Percentiles rank a stretch among this genome's conserved stretches.
phyloP scores from a whole-genome alignment of 2,888 invertebrate species.

The Polydrusus tereticollis region DNA sequence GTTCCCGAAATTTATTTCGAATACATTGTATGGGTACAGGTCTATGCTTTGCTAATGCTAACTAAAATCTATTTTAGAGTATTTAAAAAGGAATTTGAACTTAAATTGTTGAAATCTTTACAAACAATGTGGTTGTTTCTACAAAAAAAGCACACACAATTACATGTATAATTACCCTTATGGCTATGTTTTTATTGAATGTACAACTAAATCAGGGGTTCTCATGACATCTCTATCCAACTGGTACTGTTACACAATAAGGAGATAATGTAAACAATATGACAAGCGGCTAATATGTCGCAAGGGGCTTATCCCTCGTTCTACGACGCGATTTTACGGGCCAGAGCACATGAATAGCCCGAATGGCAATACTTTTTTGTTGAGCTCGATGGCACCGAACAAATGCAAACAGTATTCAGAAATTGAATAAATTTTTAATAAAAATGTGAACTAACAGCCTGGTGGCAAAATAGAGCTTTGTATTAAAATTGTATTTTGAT shows the following conservation, averaged over 20 bases:
- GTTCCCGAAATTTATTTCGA: no score
- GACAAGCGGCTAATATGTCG: constrained; percentile 67
- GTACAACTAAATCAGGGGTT: constrained; percentile 24
- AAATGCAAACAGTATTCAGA: constrained; percentile 54
- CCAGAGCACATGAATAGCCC: constrained; percentile 57
- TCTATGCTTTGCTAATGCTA: no score
- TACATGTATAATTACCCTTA: constrained; percentile 18
- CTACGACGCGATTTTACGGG: constrained; percentile 59
- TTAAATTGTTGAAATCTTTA: no score
- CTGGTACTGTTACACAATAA: constrained; percentile 61
- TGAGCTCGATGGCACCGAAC: constrained; percentile 54
- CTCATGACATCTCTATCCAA: constrained; percentile 61
- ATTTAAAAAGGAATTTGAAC: no score
- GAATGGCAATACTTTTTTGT: constrained; percentile 57
- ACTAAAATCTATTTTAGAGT: no score
- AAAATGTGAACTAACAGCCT: constrained; percentile 41
- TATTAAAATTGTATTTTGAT: constrained; percentile 42
- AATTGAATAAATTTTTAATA: constrained; percentile 48
- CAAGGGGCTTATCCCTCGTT: constrained; percentile 58
- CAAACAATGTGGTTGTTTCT: background rate
- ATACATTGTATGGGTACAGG: no score
- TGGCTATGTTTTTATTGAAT: constrained; percentile 23
- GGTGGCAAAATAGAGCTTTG: constrained; percentile 20
- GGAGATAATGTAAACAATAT: constrained; percentile 68
- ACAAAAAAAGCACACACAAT: background rate